These are phyloP conservation scores for Pseudochaenichthys georgianus DNA, from an alignment of 2,797 vertebrate species.

Conservation along the genomic window DNA sequence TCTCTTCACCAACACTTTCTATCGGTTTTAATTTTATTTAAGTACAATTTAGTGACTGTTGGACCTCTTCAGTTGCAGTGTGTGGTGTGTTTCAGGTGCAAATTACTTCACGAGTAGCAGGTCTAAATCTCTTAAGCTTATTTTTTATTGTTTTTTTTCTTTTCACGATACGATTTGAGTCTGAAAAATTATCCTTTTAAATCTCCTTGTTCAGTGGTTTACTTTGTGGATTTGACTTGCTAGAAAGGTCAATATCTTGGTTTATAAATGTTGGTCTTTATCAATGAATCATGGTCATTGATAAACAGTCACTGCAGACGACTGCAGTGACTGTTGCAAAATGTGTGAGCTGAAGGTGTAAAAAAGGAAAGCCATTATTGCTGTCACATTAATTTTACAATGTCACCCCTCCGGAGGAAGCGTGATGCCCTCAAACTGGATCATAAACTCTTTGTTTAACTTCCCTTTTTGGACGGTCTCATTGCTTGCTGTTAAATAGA, in stretches of 20 bases:
- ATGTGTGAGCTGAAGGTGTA: conserved; percentile 1
- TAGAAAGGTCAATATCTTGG: not conserved
- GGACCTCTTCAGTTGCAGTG: not conserved
- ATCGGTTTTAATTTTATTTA: not conserved
- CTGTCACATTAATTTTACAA: conserved; percentile 17
- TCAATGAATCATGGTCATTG: not conserved
- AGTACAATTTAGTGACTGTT: not conserved
- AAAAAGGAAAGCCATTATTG: conserved; percentile 18
- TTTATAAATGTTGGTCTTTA: not conserved
- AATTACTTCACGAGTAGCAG: not conserved
- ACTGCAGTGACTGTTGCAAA: not conserved
- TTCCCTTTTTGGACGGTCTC: not conserved
- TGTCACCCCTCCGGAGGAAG: conserved; percentile 12
- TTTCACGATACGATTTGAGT: not conserved
- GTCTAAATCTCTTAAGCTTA: not conserved
- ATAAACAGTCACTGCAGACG: too few relatives aligned
- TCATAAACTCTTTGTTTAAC: not conserved
- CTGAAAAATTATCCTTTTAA: not conserved
- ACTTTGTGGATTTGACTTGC: not conserved
- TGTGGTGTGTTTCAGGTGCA: conserved; percentile 1
- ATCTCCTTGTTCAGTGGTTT: not conserved
- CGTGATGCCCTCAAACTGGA: not conserved
- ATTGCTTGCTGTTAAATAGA: conserved; percentile 1
- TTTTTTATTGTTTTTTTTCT: not conserved
- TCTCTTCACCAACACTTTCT: not conserved